Conservation (phyloP, 2,113 vertebrate genomes). For the Phoenicopterus ruber region DNA sequence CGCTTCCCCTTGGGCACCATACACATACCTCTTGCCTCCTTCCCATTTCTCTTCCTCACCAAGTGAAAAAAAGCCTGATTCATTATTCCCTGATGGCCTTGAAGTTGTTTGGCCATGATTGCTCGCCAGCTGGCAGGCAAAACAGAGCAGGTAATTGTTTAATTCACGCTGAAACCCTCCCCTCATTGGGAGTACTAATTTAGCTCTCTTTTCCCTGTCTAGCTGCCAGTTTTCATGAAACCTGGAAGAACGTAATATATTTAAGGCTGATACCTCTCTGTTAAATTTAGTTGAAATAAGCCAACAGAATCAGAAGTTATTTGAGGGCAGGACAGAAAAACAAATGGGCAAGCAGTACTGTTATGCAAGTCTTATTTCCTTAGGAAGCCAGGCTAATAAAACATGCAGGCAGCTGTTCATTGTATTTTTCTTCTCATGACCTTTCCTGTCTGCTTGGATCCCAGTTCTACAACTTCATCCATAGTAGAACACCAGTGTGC, state of each 20-base stretch:
- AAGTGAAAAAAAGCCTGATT: neutral
- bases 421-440: conserved; percentile 40
- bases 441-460: neutral
- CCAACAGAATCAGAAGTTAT: conserved; percentile 11
- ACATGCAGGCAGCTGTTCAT: neutral
- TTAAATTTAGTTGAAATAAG: neutral
- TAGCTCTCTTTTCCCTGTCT: neutral
- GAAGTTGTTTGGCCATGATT: neutral
- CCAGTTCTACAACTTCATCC: neutral
- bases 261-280: neutral
- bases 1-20: neutral
- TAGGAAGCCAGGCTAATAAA: conserved; percentile 38
- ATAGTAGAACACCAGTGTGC: neutral
- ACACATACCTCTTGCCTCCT: neutral
- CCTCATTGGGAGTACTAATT: neutral
- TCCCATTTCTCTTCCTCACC: neutral
- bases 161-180: neutral
- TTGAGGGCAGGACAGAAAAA: neutral
- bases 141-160: conserved; percentile 50
- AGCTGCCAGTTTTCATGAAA: conserved; percentile 33
- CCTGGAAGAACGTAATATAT: neutral
- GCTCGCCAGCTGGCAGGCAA: conserved; percentile 42
- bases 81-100: neutral
- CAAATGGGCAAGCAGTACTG: neutral
- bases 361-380: conserved; percentile 3